phyloP scores from a whole-genome alignment of 2,797 vertebrate species.

The Paguma larvata region DNA sequence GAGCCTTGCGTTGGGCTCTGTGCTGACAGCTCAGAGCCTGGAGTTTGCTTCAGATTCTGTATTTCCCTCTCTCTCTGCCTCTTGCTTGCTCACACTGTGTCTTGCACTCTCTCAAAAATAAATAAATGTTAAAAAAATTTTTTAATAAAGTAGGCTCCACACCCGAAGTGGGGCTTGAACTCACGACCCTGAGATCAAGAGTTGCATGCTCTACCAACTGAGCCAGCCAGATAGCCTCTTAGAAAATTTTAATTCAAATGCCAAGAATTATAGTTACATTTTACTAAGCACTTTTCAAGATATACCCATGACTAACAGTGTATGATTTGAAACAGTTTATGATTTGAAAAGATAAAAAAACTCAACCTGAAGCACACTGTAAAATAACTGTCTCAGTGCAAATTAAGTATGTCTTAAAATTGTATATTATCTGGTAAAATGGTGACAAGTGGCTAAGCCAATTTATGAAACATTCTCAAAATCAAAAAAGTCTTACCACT shows the following conservation, averaged over 20 bases:
- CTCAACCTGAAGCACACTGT: constrained; percentile 23
- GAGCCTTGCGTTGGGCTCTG: no score
- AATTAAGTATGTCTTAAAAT: constrained; percentile 25
- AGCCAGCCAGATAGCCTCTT: background rate
- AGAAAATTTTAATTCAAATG: constrained; percentile 9
- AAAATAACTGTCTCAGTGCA: background rate
- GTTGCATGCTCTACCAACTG: background rate
- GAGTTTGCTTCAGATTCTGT: no score
- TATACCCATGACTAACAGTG: background rate
- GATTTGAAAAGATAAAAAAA: constrained; percentile 48
- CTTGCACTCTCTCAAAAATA: no score
- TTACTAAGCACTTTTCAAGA: constrained; percentile 55
- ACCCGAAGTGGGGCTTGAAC: background rate
- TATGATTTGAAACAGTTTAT: constrained; percentile 31
- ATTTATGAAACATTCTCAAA: constrained; percentile 58
- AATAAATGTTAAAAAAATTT: no score
- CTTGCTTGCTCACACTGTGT: no score
- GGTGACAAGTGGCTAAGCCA: background rate
- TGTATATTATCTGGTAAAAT: background rate
- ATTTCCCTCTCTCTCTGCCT: no score
- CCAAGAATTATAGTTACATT: constrained; percentile 36
- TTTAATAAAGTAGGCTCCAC: background rate
- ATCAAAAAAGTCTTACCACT: constrained; percentile 11
- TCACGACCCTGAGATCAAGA: background rate
- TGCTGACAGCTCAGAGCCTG: no score